Base-by-base conservation (phyloP, 2,797 vertebrate species). In the Gouania willdenowi region DNA sequence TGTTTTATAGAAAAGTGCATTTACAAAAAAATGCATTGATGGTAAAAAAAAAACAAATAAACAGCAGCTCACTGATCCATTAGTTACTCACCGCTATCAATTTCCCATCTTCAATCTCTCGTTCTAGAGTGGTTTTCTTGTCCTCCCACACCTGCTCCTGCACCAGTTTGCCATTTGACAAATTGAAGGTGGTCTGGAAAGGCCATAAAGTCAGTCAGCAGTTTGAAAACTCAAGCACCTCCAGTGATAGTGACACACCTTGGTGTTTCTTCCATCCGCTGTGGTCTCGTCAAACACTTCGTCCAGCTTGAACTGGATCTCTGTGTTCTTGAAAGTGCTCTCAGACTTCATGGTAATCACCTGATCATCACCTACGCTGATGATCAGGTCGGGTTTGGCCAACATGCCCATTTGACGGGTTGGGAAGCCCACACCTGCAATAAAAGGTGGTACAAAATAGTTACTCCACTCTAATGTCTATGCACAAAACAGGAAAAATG, bases 71-170 rank as follows among this genome's bases (percentile, higher is more conserved):
- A n/a, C n/a, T n/a, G n/a, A n/a, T n/a, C n/a, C n/a, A n/a, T n/a
- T n/a, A n/a, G 19, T 5, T 21, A 79, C 93, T 92, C 78, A 98
- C 96, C 85, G 88, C 88, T n/a, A 88, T 82, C 78, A 97, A 81
- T 67, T 94, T 94, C 1, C 90, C 91, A 53, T 91, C 90, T 41
- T 88, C 79, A 40, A 98, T 30, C 46, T 90, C 91, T 67, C 97
- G 87, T 40, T 89, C 92, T 44, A 98, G 83, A 0, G 77, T 91
- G 0, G 93, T 94, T 4, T 82, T 88, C 68, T 96, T 95, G 27
- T 90, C 95, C 11, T 94, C 90, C 96, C 95, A 99, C 3, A 77
- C 82, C 76, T 99, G 96, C 23, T 88, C 89, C 48, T 99, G 96
- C 35, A 91, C 70, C 8, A 98, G 24, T 21, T 92, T 90, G 3